Conservation (phyloP, 2,888 invertebrate genomes). For the Lycia hirtaria region DNA sequence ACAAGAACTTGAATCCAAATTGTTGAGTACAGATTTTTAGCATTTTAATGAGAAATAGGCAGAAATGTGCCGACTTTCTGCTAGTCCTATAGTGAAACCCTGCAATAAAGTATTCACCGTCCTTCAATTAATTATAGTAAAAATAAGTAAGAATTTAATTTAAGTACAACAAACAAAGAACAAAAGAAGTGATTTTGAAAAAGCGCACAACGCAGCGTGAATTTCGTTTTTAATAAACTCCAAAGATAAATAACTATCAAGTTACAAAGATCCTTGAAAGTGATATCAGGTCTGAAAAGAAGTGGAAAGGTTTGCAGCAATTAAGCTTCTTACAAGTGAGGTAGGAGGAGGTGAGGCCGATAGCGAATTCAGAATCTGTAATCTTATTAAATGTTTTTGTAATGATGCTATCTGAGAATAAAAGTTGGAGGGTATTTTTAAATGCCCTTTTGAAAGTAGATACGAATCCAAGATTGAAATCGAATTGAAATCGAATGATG, state of each 20-base stretch:
- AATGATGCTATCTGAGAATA: slow-evolving; percentile 12
- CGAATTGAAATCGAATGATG: background rate
- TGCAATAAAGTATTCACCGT: too few relatives aligned
- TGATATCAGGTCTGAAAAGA: slow-evolving; percentile 34
- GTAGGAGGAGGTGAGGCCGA: too few relatives aligned
- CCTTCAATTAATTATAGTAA: too few relatives aligned
- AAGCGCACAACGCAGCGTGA: background rate
- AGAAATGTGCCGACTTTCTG: too few relatives aligned
- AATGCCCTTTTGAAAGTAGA: background rate
- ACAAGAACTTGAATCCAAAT: too few relatives aligned
- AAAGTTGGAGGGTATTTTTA: background rate
- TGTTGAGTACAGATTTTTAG: too few relatives aligned
- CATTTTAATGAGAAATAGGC: too few relatives aligned
- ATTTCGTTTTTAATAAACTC: slow-evolving; percentile 27
- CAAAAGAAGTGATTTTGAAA: background rate
- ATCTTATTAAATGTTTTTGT: slow-evolving; percentile 2
- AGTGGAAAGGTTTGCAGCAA: slow-evolving; percentile 18
- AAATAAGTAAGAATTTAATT: too few relatives aligned
- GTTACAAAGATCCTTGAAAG: slow-evolving; percentile 42
- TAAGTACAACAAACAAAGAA: too few relatives aligned
- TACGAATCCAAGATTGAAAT: slow-evolving; percentile 5
- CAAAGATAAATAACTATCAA: slow-evolving; percentile 37
- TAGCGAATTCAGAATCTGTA: slow-evolving; percentile 5
- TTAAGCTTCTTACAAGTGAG: slow-evolving; percentile 22
- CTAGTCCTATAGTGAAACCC: too few relatives aligned